Percentiles rank a stretch among this genome's conserved stretches.
These are phyloP conservation scores for Eidolon helvum DNA, from an alignment of 2,113 vertebrate genomes.

Conservation along the genomic window DNA sequence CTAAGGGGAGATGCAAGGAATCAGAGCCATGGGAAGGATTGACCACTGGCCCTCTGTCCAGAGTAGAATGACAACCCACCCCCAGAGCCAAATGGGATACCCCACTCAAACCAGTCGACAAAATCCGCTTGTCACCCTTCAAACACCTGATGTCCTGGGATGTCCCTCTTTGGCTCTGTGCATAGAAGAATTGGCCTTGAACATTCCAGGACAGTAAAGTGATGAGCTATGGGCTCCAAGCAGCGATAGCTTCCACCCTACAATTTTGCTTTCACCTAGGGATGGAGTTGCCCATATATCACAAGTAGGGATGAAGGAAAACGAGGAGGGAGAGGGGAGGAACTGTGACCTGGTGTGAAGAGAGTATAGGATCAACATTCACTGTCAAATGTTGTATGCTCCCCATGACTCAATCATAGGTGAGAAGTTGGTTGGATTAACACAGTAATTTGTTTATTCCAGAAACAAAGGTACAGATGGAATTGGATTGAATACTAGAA, in stretches of 20 bases:
- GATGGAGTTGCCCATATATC: not conserved
- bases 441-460: not conserved
- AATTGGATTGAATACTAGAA: not conserved
- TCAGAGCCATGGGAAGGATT: not conserved
- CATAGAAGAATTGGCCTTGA: not conserved
- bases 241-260: not conserved
- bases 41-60: not conserved
- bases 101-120: too few species aligned
- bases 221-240: not conserved
- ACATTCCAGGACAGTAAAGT: not conserved
- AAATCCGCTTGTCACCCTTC: not conserved
- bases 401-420: not conserved
- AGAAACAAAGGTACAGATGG: not conserved
- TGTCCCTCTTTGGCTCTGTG: not conserved
- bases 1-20: not conserved
- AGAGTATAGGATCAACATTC: not conserved
- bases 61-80: not conserved
- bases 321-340: accelerated
- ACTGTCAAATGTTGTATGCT: too few species aligned
- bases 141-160: too few species aligned
- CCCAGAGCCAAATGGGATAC: not conserved
- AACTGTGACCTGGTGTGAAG: not conserved
- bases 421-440: not conserved
- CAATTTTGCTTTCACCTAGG: not conserved
- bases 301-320: too few species aligned